Evolutionary conservation across 2,888 invertebrate genomes (phyloP).

Genomic region (Rhopalosiphum nymphaeae): DNA sequence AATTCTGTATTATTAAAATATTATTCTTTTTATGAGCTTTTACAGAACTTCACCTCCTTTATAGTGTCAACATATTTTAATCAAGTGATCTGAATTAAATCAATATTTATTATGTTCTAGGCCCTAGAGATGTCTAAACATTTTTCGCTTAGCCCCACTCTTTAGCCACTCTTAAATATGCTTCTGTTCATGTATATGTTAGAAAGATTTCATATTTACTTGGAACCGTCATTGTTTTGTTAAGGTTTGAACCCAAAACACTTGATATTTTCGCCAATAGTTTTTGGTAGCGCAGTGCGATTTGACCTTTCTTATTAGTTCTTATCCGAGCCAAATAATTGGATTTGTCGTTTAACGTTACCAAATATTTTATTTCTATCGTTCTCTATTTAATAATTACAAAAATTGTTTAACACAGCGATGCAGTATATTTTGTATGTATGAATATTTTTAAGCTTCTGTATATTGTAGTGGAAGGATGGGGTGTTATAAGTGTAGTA

Average conservation of each 20-base stretch:
- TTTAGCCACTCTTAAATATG: no score
- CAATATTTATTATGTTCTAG: no score
- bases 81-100: no score
- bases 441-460: no score
- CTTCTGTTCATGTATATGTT: background rate
- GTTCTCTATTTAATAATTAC: slow-evolving; percentile 13
- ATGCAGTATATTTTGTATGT: background rate
- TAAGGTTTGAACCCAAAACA: slow-evolving; percentile 10
- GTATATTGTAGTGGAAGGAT: background rate
- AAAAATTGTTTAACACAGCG: background rate
- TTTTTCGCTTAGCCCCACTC: no score
- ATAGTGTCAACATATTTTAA: no score
- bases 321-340: slow-evolving; percentile 17
- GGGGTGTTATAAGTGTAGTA: background rate
- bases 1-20: no score
- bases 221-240: slow-evolving; percentile 14
- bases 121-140: no score
- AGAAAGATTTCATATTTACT: background rate
- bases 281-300: slow-evolving; percentile 22
- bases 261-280: slow-evolving; percentile 21
- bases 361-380: slow-evolving; percentile 32
- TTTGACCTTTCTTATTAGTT: slow-evolving; percentile 21
- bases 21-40: no score
- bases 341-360: slow-evolving; percentile 31
- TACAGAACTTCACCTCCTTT: no score